These are phyloP conservation scores for Grammomys dolichurus DNA, from an alignment of 2,113 vertebrate species.

Conservation along the genomic window DNA sequence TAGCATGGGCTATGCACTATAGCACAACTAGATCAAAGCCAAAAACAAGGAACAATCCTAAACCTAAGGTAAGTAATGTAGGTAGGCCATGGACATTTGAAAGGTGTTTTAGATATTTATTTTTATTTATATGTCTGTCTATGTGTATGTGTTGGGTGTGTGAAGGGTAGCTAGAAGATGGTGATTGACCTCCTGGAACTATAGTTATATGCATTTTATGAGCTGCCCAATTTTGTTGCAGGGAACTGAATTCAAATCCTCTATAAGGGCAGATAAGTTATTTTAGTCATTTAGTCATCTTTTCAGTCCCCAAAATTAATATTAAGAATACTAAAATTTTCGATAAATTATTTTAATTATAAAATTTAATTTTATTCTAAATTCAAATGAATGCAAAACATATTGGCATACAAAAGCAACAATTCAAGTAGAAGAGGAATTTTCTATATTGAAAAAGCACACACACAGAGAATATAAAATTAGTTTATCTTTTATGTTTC, in stretches of 20 bases:
- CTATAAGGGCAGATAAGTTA: neutral
- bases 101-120: neutral
- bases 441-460: neutral
- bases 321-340: neutral
- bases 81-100: neutral
- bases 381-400: neutral
- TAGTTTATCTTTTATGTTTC: neutral
- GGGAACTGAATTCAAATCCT: neutral
- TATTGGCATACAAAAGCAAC: neutral
- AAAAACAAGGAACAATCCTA: neutral
- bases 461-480: neutral
- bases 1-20: neutral
- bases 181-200: neutral
- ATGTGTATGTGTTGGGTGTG: neutral
- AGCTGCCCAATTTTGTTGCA: too few species aligned
- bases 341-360: neutral
- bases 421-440: neutral
- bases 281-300: too few species aligned
- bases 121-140: neutral
- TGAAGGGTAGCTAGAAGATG: neutral
- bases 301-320: neutral
- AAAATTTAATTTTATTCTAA: neutral
- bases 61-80: neutral
- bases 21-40: neutral
- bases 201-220: too few species aligned